These are phyloP conservation scores for Drosophila hamatofila DNA, from an alignment of 2,888 invertebrate species.

Conservation along the genomic window DNA sequence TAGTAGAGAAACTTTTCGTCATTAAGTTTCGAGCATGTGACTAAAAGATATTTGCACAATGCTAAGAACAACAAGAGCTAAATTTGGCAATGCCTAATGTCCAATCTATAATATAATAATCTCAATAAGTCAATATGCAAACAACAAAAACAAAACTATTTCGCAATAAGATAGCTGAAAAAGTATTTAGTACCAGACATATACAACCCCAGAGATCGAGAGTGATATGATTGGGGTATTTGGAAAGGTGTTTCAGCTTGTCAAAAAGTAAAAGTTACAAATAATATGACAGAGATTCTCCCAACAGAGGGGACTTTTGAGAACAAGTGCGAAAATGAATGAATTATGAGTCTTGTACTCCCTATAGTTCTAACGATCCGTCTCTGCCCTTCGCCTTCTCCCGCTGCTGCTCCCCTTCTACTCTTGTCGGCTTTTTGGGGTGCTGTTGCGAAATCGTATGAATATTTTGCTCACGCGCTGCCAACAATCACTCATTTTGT, in stretches of 20 bases:
- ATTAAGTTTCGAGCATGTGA: constrained; percentile 54
- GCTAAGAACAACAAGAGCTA: constrained; percentile 44
- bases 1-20: constrained; percentile 36
- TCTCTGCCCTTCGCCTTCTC: neutral
- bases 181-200: neutral
- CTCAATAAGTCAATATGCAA: constrained; percentile 20
- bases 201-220: neutral
- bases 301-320: neutral
- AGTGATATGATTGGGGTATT: neutral
- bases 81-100: constrained; percentile 42
- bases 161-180: constrained; percentile 17
- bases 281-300: neutral
- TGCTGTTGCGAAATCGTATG: constrained; percentile 61
- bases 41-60: constrained; percentile 34
- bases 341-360: constrained; percentile 47
- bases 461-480: constrained; percentile 77
- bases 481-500: constrained; percentile 76
- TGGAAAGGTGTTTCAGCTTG: neutral
- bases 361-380: neutral
- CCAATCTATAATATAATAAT: constrained; percentile 6
- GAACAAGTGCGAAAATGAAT: constrained; percentile 53
- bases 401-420: neutral
- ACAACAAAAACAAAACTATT: constrained; percentile 14
- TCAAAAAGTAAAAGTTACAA: constrained; percentile 25
- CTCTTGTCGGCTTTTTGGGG: neutral